A percentile compares a stretch with the other conserved stretches of the same genome.
Evolutionary conservation across 2,797 vertebrate genomes (phyloP).

Genomic region (Neopelma chrysocephalum): DNA sequence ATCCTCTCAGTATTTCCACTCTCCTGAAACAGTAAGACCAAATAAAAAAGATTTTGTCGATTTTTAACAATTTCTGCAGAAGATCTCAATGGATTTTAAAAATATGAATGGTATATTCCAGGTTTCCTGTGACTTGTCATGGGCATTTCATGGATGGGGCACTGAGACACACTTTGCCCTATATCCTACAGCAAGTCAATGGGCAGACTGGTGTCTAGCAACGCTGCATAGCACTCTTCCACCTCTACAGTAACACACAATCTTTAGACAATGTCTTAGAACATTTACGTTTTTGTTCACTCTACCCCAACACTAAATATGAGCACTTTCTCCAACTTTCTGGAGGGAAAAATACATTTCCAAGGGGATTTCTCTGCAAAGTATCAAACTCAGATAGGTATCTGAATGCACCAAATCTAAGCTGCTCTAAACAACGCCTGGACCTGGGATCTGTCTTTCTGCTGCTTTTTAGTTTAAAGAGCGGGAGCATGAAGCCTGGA

Average conservation of each 20-base stretch:
- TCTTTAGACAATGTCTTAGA: neutral
- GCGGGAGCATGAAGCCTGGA: neutral
- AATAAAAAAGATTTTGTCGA: neutral
- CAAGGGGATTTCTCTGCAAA: neutral
- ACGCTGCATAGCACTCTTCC: neutral
- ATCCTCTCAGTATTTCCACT: neutral
- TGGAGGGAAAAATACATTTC: neutral
- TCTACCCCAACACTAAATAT: neutral
- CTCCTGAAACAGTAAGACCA: neutral
- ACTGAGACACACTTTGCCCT: neutral
- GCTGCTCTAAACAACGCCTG: neutral
- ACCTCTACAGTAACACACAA: neutral
- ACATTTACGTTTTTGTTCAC: neutral
- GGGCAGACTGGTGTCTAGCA: neutral
- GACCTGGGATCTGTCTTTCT: neutral
- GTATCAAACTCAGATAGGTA: neutral
- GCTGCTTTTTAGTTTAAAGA: neutral
- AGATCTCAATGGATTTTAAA: neutral
- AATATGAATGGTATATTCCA: neutral
- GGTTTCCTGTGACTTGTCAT: neutral
- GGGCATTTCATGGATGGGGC: neutral
- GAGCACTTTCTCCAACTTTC: neutral
- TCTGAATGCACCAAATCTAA: neutral
- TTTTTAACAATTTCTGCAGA: neutral
- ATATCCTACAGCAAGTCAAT: neutral